Evolutionary conservation across 1,140 invertebrate genomes (phyloP).

Genomic region (Drosophila grimshawi): DNA sequence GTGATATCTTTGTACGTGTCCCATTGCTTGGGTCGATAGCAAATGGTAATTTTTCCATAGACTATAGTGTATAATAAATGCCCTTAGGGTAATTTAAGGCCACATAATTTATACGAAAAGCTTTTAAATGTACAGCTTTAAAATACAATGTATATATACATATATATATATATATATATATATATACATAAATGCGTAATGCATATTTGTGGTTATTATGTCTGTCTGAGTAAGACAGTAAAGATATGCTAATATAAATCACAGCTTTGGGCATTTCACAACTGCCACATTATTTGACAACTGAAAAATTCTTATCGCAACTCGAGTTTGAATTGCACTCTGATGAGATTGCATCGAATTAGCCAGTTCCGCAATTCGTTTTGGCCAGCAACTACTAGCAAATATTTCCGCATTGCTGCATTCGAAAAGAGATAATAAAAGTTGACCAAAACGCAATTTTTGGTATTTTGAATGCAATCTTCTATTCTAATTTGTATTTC

Average conservation of each 20-base stretch:
- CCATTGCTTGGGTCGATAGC: conserved; percentile 19
- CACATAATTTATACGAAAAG: conserved; percentile 38
- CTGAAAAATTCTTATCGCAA: conserved; percentile 17
- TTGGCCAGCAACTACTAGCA: conserved; percentile 15
- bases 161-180: neutral
- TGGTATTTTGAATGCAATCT: conserved; percentile 24
- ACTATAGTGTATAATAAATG: neutral
- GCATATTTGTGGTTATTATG: neutral
- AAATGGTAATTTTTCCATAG: conserved; percentile 2
- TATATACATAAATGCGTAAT: conserved; percentile 1
- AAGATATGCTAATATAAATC: conserved; percentile 22
- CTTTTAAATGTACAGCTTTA: conserved; percentile 24
- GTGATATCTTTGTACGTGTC: conserved; percentile 10
- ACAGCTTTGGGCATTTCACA: conserved; percentile 1
- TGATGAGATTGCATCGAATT: conserved; percentile 65
- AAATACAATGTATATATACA: conserved; percentile 32
- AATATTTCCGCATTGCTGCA: conserved; percentile 17
- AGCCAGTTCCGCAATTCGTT: conserved; percentile 57
- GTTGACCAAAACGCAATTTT: conserved; percentile 34
- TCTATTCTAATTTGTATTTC: conserved; percentile 10
- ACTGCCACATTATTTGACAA: conserved; percentile 11
- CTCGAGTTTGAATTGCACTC: conserved; percentile 60
- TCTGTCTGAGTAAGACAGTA: conserved; percentile 15
- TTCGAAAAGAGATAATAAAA: conserved; percentile 14
- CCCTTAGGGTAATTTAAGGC: conserved; percentile 26